Conservation (phyloP, 64 coral and sea anemone genomes). For the Porites lutea region DNA sequence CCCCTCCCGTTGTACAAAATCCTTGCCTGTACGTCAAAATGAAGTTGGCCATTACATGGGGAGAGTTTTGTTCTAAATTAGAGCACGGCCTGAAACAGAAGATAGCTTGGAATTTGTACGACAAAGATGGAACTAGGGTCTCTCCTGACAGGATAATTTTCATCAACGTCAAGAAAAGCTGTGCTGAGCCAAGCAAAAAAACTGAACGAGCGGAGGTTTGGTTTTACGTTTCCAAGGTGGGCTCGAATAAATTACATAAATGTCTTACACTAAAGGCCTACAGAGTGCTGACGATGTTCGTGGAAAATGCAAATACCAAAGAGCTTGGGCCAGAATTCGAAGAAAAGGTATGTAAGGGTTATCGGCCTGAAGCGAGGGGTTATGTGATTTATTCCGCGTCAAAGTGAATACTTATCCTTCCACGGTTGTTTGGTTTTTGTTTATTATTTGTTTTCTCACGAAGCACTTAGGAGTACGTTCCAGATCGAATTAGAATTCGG, state of each 20-base stretch:
- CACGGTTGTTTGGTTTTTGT: too few relatives aligned
- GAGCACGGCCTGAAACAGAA: constrained; percentile 73
- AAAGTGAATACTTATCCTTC: too few relatives aligned
- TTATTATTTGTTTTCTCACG: too few relatives aligned
- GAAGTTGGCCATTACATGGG: constrained; percentile 75
- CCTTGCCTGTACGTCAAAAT: constrained; percentile 48
- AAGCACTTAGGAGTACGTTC: too few relatives aligned
- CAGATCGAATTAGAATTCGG: too few relatives aligned
- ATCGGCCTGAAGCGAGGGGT: not conserved
- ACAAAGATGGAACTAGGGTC: constrained; percentile 76
- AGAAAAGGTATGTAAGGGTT: constrained; percentile 59
- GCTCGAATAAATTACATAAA: constrained; percentile 44
- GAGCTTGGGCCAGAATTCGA: constrained; percentile 65
- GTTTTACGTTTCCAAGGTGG: constrained; percentile 69
- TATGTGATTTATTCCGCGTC: not conserved
- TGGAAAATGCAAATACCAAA: constrained; percentile 84
- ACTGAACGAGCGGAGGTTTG: constrained; percentile 74
- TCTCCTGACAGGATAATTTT: constrained; percentile 69
- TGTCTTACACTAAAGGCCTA: constrained; percentile 83
- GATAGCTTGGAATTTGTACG: constrained; percentile 66
- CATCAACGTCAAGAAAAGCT: constrained; percentile 73
- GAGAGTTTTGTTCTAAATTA: constrained; percentile 80
- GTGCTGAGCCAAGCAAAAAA: constrained; percentile 70
- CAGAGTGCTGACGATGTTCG: constrained; percentile 70
- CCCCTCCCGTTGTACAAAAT: constrained; percentile 11